A percentile compares a stretch with the other conserved stretches of the same genome.
Conservation (phyloP, 1,140 invertebrate species). For the Heterodera schachtii region DNA sequence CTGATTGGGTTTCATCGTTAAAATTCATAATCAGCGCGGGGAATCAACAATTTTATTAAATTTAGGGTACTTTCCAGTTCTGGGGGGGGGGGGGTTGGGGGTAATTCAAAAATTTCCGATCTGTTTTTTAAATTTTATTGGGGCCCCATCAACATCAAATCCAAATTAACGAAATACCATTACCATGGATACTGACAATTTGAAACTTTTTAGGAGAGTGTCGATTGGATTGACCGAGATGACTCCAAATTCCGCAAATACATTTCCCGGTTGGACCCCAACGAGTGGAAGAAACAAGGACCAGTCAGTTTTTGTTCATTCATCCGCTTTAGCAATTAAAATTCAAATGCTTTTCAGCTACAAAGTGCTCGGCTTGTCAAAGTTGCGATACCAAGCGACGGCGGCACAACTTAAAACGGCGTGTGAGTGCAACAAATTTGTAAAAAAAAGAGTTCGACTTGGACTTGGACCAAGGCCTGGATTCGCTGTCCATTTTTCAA, state of each 20-base stretch:
- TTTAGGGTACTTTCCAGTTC: too few species aligned
- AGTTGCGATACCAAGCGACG: conserved; percentile 51
- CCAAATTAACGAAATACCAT: too few species aligned
- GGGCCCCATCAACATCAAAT: too few species aligned
- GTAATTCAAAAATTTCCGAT: too few species aligned
- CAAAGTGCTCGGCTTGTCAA: conserved; percentile 53
- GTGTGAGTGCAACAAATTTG: conserved; percentile 39
- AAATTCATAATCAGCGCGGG: too few species aligned
- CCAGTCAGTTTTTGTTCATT: conserved; percentile 32
- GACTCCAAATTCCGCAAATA: conserved; percentile 48
- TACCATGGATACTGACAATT: too few species aligned
- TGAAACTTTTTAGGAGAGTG: conserved; percentile 7
- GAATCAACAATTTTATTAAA: too few species aligned
- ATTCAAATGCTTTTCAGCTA: conserved; percentile 17
- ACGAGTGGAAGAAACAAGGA: conserved; percentile 56
- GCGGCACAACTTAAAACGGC: conserved; percentile 49
- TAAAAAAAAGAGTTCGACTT: too few species aligned
- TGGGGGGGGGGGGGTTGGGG: too few species aligned
- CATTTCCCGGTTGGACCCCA: conserved; percentile 49
- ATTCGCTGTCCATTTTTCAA: too few species aligned
- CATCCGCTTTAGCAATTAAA: not conserved
- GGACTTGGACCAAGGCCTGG: too few species aligned
- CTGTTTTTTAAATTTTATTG: too few species aligned
- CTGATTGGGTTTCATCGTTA: not conserved
- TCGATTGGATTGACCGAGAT: conserved; percentile 48